Base-by-base conservation (phyloP, 2,797 vertebrate species). In the Pelochelys cantorii region DNA sequence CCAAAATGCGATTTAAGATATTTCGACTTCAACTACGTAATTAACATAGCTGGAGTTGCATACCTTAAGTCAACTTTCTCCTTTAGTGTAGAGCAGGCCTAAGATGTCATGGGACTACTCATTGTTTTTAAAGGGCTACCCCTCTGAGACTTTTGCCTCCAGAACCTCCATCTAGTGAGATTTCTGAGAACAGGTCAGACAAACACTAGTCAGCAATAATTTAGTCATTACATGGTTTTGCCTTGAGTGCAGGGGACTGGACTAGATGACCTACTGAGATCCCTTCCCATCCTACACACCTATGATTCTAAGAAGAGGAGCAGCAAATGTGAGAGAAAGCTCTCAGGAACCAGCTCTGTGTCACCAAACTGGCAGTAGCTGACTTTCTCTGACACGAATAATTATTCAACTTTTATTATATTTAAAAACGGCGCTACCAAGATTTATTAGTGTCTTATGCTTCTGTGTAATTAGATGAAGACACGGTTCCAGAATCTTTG, bases 391-490 rank as follows among this genome's bases (percentile, higher is more conserved):
- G 3, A 83, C 11, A 62, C 3, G 5, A 87, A 48, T 0, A 90
- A 56, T 37, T 27, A 55, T 37, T 37, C 3, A 1, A 48, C 75
- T 91, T 95, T 84, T 37, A 53, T 84, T 65, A 7, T 57, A 79
- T 79, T 34, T 17, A 55, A 74, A 77, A 52, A 55, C 27, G 0
- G 20, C 55, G 2, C 88, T 95, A 92, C 27, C 15, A 52, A 62
- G 54, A 77, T 93, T 42, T 90, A 25, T 75, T 92, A 79, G 42
- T 52, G 93, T 93, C 90, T 90, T 84, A 83, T 13, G 90, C 34
- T 48, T n/a, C 77, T 84, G 18, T 53, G 31, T 88, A 93, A 93
- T 92, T 88, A 92, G 71, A 65, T 81, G 88, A 90, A 92, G 48
- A 91, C 92, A 68, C 56, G 71, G 89, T 92, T 87, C 84, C 29